Percentiles rank a stretch among this genome's conserved stretches.
These are phyloP conservation scores for Chloroceryle aenea DNA, from an alignment of 2,113 vertebrate species.

Conservation along the genomic window DNA sequence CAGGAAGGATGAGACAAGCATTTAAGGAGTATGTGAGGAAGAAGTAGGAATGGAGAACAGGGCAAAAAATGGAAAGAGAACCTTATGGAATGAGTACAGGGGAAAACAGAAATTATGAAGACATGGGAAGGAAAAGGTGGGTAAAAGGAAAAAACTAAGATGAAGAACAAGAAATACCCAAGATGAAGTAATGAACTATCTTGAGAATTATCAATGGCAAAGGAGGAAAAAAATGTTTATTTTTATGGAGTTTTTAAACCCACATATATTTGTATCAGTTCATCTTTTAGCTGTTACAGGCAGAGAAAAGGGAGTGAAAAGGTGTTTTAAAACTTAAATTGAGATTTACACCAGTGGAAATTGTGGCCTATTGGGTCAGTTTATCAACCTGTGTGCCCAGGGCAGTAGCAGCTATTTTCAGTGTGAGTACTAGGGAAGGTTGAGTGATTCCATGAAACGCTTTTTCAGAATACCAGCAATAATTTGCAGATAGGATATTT, in stretches of 20 bases:
- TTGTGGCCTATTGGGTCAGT: not conserved
- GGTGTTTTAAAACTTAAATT: not conserved
- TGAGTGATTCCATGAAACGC: not conserved
- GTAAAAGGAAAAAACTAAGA: not conserved
- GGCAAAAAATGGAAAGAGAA: not conserved
- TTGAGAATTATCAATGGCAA: not conserved
- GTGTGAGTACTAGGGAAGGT: not conserved
- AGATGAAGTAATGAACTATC: not conserved
- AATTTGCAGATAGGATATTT: not conserved
- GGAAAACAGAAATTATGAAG: not conserved
- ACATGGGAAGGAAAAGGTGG: not conserved
- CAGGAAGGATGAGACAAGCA: not conserved
- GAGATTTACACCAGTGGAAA: not conserved
- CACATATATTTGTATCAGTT: not conserved
- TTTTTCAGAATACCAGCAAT: not conserved
- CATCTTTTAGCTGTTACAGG: not conserved
- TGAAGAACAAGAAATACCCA: not conserved
- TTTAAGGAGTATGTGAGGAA: not conserved
- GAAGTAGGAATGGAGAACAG: not conserved
- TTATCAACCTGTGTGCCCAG: not conserved
- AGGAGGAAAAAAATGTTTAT: not conserved
- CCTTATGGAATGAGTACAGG: not conserved
- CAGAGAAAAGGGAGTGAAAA: not conserved
- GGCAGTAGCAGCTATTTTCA: not conserved
- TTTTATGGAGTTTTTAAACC: not conserved